Base-by-base conservation (phyloP, 2,888 invertebrate genomes). In the Apamea anceps region DNA sequence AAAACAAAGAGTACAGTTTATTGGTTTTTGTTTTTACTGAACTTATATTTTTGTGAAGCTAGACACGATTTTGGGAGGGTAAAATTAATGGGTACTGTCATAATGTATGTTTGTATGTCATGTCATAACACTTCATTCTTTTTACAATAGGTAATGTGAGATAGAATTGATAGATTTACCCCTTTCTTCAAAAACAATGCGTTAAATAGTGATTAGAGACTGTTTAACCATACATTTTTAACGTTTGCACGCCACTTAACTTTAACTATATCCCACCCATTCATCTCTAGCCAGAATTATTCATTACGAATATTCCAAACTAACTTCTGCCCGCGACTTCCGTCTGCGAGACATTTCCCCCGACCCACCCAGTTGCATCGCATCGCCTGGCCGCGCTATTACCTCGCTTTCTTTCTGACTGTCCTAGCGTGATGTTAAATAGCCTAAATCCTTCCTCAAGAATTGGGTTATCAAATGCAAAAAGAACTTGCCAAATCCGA, bases 1-100 rank as follows among this genome's bases (percentile, higher is more conserved):
- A 70, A 75, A 75, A 75, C 78, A 86, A 77, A 74, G 42, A 66
- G 60, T n/a, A 72, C 77, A 51, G 66, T 75, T 51, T 68, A 86
- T 82, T 73, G 77, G 68, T 65, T 75, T 71, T 72, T 62, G 48
- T 70, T 70, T 28, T 48, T 4, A 37, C n/a, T 72, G 60, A 68
- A 70, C 18, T 57, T 81, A 21, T 63, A 75, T 60, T 72, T 79
- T 68, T 76, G 3, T 62, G 3, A 37, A 45, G 18, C 32, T 15
- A 18, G 42, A 32, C 28, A 21, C 37, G 37, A 45, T 65, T 28
- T 65, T 45, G 28, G 10, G 2, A 21, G 10, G 21, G 13, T 60
- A 28, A 60, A 37, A 45, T 77, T n/a, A 13, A 28, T 77, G 25
- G 6, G 28, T 32, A 32, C 12, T 76, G 75, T 15, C 6, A 42